These are phyloP conservation scores for Leucophenga montana DNA, from an alignment of 2,888 invertebrate genomes.

Conservation along the genomic window DNA sequence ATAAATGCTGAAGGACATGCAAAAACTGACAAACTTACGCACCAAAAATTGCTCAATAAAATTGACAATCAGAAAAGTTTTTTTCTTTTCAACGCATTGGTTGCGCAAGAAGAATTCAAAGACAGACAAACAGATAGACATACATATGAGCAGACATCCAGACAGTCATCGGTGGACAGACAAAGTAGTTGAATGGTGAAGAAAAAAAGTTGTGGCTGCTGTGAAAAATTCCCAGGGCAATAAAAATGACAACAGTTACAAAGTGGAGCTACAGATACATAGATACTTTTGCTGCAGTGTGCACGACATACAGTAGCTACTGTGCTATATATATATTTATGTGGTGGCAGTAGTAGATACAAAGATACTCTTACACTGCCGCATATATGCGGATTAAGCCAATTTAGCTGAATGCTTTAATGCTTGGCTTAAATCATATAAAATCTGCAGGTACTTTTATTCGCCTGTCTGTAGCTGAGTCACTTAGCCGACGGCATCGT, in stretches of 20 bases:
- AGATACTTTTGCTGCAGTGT: not conserved
- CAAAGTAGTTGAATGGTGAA: constrained; percentile 18
- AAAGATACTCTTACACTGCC: not conserved
- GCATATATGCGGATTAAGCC: constrained; percentile 58
- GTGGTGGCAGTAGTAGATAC: not conserved
- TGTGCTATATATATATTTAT: not conserved
- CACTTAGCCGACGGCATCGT: no score
- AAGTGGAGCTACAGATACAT: constrained; percentile 52
- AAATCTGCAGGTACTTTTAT: not conserved
- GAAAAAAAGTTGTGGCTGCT: constrained; percentile 48
- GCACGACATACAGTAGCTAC: constrained; percentile 17
- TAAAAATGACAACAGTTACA: constrained; percentile 67
- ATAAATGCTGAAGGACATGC: constrained; percentile 46
- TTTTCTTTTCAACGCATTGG: not conserved
- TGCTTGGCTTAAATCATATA: constrained; percentile 51
- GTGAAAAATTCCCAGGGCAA: constrained; percentile 67
- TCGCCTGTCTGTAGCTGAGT: no score
- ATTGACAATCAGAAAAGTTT: constrained; percentile 3
- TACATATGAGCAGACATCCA: not conserved
- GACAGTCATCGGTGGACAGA: no score
- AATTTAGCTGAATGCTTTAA: constrained; percentile 67
- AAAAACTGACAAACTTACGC: constrained; percentile 47
- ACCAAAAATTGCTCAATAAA: constrained; percentile 58
- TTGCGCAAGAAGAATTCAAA: constrained; percentile 19
- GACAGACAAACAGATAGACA: constrained; percentile 23